A percentile compares a stretch with the other conserved stretches of the same genome.
These are phyloP conservation scores for Sycophila texana DNA, from an alignment of 2,888 invertebrate species.

Conservation along the genomic window DNA sequence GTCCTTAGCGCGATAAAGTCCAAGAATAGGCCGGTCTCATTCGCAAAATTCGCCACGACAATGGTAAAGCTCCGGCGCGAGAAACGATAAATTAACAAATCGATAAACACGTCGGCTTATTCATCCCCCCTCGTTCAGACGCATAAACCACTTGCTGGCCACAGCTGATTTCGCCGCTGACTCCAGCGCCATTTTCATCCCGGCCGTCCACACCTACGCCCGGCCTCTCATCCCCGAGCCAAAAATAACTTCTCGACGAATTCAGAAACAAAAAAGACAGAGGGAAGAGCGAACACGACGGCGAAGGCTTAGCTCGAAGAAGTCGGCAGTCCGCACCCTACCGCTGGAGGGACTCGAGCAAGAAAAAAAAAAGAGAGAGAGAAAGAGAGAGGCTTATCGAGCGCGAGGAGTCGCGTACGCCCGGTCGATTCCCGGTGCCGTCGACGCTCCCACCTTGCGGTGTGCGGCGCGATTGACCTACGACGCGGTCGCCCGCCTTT, in stretches of 20 bases:
- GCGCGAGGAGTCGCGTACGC: too few species aligned
- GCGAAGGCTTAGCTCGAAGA: not conserved
- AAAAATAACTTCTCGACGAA: conserved; percentile 1
- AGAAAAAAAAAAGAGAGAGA: not conserved
- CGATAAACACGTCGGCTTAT: not conserved
- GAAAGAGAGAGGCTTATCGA: not conserved
- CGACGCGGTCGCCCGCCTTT: not conserved
- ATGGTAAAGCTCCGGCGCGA: not conserved
- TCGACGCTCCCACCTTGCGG: not conserved
- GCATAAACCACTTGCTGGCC: not conserved
- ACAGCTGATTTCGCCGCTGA: not conserved
- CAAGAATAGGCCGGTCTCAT: conserved; percentile 8
- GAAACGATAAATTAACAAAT: conserved; percentile 5
- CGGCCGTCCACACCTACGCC: not conserved
- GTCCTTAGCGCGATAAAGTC: conserved; percentile 12
- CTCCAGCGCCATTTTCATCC: not conserved
- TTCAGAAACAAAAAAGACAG: not conserved
- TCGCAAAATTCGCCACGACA: conserved; percentile 13
- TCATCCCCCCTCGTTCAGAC: not conserved
- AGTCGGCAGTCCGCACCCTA: not conserved
- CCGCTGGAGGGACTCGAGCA: not conserved
- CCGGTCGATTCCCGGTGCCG: not conserved
- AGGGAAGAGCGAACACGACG: not conserved
- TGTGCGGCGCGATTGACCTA: conserved; percentile 27
- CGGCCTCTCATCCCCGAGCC: not conserved